phyloP scores from a whole-genome alignment of 2,113 vertebrate species.

The Lamprologus sp. region DNA sequence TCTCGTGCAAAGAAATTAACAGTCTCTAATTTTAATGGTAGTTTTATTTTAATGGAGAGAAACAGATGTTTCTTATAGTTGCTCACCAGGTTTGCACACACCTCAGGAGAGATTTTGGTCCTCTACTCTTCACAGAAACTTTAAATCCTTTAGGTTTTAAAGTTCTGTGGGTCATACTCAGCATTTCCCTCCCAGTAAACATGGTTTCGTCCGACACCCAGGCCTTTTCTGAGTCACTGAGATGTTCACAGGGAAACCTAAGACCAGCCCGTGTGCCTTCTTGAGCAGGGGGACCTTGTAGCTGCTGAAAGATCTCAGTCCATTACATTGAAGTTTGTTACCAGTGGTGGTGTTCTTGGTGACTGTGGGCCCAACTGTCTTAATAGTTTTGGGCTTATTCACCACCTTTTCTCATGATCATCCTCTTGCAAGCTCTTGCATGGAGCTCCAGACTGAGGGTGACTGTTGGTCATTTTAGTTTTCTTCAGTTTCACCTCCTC shows the following conservation, averaged over 20 bases:
- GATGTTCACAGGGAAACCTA: not conserved
- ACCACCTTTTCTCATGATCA: not conserved
- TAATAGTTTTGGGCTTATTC: not conserved
- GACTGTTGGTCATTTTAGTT: not conserved
- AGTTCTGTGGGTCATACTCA: not conserved
- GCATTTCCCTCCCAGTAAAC: not conserved
- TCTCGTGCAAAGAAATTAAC: not conserved
- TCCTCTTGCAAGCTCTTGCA: not conserved
- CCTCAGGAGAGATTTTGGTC: not conserved
- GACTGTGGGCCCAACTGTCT: not conserved
- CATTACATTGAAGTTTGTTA: not conserved
- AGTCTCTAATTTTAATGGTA: not conserved
- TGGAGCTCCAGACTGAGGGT: not conserved
- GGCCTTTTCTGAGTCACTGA: not conserved
- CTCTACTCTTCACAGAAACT: not conserved
- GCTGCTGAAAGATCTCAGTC: not conserved
- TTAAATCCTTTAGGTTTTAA: not conserved
- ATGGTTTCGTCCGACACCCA: fast-evolving
- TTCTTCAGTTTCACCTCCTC: not conserved
- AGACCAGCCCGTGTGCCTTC: not conserved
- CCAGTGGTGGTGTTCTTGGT: not conserved
- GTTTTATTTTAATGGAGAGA: not conserved
- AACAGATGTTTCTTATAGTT: not conserved
- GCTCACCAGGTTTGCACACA: not conserved
- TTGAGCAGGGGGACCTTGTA: not conserved